Evolutionary conservation across 1,140 invertebrate genomes (phyloP).

Genomic region (Carposina sasakii): DNA sequence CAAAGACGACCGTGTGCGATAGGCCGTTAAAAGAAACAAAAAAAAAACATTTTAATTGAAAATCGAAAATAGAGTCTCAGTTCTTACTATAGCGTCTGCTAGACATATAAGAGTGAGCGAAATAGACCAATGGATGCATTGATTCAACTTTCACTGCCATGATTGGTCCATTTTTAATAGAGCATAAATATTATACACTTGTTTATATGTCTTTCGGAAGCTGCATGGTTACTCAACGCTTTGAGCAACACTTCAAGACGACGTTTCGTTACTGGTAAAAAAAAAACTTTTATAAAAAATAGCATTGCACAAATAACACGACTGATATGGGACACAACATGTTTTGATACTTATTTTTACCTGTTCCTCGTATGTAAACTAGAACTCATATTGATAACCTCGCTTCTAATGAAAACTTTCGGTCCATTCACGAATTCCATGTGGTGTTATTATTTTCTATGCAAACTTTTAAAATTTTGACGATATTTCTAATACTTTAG

Average conservation of each 20-base stretch:
- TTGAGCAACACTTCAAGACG: constrained; percentile 70
- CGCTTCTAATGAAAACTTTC: constrained; percentile 44
- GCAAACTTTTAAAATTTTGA: too few species aligned
- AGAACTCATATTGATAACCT: constrained; percentile 46
- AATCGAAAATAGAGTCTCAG: constrained; percentile 58
- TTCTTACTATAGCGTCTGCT: constrained; percentile 61
- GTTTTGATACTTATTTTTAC: constrained; percentile 68
- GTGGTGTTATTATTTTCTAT: too few species aligned
- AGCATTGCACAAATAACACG: constrained; percentile 67
- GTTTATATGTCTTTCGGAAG: constrained; percentile 69
- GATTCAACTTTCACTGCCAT: constrained; percentile 61
- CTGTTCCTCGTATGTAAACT: constrained; percentile 58
- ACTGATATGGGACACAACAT: constrained; percentile 69
- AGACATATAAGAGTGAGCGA: constrained; percentile 65
- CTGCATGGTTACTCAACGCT: constrained; percentile 56
- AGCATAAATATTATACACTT: constrained; percentile 56
- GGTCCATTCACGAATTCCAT: constrained; percentile 49
- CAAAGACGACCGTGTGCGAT: too few species aligned
- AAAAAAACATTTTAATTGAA: too few species aligned
- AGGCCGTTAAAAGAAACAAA: too few species aligned
- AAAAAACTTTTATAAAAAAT: constrained; percentile 56
- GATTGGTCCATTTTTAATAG: constrained; percentile 69
- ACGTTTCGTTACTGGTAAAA: constrained; percentile 53
- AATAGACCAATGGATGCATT: constrained; percentile 69
- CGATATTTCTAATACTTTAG: too few species aligned